phyloP scores from a whole-genome alignment of 2,797 vertebrate species.

The Moxostoma hubbsi region DNA sequence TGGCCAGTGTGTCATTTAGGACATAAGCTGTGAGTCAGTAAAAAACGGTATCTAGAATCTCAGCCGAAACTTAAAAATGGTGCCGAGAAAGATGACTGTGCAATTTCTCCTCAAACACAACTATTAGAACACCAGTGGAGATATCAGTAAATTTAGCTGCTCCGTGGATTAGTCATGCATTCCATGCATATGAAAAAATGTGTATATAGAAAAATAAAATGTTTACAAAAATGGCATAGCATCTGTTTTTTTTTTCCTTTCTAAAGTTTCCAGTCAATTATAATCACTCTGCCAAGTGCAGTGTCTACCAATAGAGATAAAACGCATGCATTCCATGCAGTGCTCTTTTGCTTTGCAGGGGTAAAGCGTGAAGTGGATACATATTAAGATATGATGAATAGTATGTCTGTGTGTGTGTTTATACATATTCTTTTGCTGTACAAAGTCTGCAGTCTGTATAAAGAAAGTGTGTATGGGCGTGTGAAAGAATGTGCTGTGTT shows the following conservation, averaged over 20 bases:
- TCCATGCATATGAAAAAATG: conserved; percentile 88
- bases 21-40: conserved; percentile 18
- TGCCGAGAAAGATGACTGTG: conserved; percentile 29
- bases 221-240: conserved; percentile 85
- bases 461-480: conserved; percentile 64
- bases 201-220: conserved; percentile 82
- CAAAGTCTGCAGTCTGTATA: conserved; percentile 87
- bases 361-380: conserved; percentile 85
- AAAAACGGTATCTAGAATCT: conserved; percentile 30
- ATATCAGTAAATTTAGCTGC: conserved; percentile 61
- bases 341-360: conserved; percentile 83
- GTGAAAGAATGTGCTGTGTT: conserved; percentile 19
- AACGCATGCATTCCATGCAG: conserved; percentile 90
- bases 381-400: conserved; percentile 73
- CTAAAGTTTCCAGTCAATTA: conserved; percentile 67
- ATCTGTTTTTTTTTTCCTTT: conserved; percentile 64
- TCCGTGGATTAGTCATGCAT: conserved; percentile 83
- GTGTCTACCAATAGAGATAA: conserved; percentile 83
- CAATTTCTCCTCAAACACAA: conserved; percentile 22
- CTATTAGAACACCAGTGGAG: conserved; percentile 42
- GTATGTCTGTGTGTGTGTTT: conserved; percentile 59
- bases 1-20: conserved; percentile 36
- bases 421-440: conserved; percentile 78
- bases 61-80: conserved; percentile 10
- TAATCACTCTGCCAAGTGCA: conserved; percentile 64